These are phyloP conservation scores for Sinocyclocheilus maitianheensis DNA, from an alignment of 2,113 vertebrate species.

Conservation along the genomic window DNA sequence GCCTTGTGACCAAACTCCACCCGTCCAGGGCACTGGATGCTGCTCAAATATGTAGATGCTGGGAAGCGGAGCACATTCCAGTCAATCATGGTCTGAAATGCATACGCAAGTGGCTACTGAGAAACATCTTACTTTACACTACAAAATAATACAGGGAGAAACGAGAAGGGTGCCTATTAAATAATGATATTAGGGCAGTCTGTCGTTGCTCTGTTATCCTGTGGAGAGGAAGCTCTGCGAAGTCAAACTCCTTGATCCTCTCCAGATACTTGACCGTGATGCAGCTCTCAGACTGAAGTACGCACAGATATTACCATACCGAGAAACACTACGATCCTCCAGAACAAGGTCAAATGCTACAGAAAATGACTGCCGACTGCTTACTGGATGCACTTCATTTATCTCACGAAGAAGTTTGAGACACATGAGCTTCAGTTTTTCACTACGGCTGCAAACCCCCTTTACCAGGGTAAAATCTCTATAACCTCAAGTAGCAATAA, in stretches of 20 bases:
- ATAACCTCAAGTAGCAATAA: too few species aligned
- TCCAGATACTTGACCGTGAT: conserved; percentile 49
- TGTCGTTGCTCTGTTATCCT: not conserved
- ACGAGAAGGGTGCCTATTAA: conserved; percentile 19
- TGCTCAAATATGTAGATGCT: conserved; percentile 59
- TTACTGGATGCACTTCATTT: conserved; percentile 10
- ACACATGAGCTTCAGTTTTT: not conserved
- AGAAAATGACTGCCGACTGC: conserved; percentile 19
- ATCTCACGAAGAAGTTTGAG: not conserved
- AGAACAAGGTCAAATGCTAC: conserved; percentile 44
- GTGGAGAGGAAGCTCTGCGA: conserved; percentile 35
- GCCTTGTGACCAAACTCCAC: conserved; percentile 1
- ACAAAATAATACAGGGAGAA: not conserved
- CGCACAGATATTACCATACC: conserved; percentile 40
- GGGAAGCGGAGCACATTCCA: conserved; percentile 63
- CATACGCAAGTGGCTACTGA: not conserved
- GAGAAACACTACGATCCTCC: not conserved
- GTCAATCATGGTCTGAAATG: conserved; percentile 57
- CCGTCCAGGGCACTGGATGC: conserved; percentile 51
- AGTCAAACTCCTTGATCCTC: conserved; percentile 37
- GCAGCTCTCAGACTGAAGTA: conserved; percentile 45
- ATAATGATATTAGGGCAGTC: not conserved
- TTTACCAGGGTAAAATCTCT: not conserved
- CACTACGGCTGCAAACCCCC: not conserved
- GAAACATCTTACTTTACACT: not conserved